Evolutionary conservation across 1,140 invertebrate species (phyloP), one percentile per base, ranked within the genome.

Genomic region (Bicyclus anynana): DNA sequence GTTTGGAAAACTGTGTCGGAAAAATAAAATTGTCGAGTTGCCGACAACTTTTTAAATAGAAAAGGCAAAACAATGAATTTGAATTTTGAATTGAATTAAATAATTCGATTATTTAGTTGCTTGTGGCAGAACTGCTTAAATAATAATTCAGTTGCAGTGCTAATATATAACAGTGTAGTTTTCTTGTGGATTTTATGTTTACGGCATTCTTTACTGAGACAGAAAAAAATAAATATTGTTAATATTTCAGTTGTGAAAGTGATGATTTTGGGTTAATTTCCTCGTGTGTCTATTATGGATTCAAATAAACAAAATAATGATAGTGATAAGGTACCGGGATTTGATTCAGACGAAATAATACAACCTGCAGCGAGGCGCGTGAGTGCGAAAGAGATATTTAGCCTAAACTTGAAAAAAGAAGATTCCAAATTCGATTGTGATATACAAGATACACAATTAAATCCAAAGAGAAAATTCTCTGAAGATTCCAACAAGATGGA

Each of bases 271-370:
- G 10, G 21, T 26, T 20, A 5, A 9, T 23, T 23, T 23, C 12
- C 5, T 9, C 47, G 26, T 33, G 27, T 49, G 2, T 10, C 6
- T 49, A 54, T 18, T 13, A 54, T 54, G 52, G 37, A 54, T 46
- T 44, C 40, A 26, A 54, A 54, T 47, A 40, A 54, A 27, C 33
- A 20, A 10, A 14, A 29, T 27, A 54, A 54, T 21, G 27, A 46
- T 18, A 49, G 47, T 29, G 13, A 5, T 18, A 7, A n/a, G 7
- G 26, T 49, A 20, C 20, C n/a, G 13, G 17, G n/a, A 18, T 44
- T 12, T 13, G 51, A 42, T 23, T 53, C 14, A 37, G 18, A 42
- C 10, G 33, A 40, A 20, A 42, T 44, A n/a, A 10, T 27, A 12
- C 23, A 42, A 44, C n/a, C 50, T 26, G 51, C 26, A 0, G 23